These are phyloP conservation scores for Euschistus heros DNA, from an alignment of 1,140 invertebrate species.

Conservation along the genomic window DNA sequence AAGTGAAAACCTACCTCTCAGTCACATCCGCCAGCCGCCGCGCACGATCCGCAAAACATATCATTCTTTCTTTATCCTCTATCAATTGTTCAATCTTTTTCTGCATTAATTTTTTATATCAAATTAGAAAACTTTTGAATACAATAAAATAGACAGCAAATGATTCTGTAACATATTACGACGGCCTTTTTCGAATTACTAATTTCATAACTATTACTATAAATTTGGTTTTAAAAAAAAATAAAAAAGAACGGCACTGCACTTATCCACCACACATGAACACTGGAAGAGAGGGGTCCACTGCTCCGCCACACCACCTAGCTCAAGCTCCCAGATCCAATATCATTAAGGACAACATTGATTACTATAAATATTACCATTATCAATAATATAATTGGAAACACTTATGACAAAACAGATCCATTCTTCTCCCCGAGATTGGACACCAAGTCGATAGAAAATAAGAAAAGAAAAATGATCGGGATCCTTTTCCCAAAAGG, in stretches of 20 bases:
- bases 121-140: no score
- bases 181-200: no score
- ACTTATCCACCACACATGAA: background rate
- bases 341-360: background rate
- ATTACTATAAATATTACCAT: background rate
- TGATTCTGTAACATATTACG: no score
- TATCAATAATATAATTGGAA: background rate
- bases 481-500: conserved; percentile 8
- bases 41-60: background rate
- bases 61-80: no score
- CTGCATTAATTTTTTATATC: no score
- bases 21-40: conserved; percentile 3
- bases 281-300: background rate
- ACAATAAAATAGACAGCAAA: no score
- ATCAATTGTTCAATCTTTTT: no score
- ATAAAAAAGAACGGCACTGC: background rate
- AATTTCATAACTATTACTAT: no score
- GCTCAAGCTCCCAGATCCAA: background rate
- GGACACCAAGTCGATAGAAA: background rate
- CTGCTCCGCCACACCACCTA: conserved; percentile 3
- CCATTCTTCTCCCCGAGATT: background rate
- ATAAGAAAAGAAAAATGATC: background rate
- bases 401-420: conserved; percentile 5
- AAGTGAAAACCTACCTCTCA: conserved; percentile 4
- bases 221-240: background rate